phyloP scores from a whole-genome alignment of 2,797 vertebrate genomes.

The Sternarchorhynchus goeldii region DNA sequence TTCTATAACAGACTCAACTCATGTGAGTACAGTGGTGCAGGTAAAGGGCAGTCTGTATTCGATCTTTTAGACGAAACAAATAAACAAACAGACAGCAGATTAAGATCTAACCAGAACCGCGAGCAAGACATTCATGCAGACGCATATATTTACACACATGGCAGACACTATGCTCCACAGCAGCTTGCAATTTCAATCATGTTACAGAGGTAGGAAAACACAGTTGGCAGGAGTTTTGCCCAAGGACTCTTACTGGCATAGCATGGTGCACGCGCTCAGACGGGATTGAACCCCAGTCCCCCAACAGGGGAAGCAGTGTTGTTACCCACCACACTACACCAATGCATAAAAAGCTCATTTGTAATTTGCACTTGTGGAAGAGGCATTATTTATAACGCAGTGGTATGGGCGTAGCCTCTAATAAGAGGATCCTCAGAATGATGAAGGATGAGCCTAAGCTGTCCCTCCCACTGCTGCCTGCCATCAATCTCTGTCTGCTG shows the following conservation, averaged over 20 bases:
- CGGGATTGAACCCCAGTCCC: no score
- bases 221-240: neutral
- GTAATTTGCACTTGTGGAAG: slow-evolving; percentile 16
- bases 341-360: neutral
- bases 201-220: no score
- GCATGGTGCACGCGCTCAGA: no score
- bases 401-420: slow-evolving; percentile 17
- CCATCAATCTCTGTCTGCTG: slow-evolving; percentile 29
- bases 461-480: slow-evolving; percentile 37
- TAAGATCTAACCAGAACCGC: neutral
- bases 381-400: slow-evolving; percentile 20
- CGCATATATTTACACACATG: no score
- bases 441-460: slow-evolving; percentile 44
- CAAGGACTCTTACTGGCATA: no score
- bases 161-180: no score
- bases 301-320: no score
- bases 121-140: neutral
- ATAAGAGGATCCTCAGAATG: slow-evolving; percentile 41
- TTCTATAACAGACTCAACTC: no score
- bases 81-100: neutral
- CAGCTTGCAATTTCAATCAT: no score
- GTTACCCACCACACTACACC: no score
- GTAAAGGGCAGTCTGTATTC: no score
- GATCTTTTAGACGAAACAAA: neutral
- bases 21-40: no score